Base-by-base conservation (phyloP, 2,888 invertebrate genomes). In the Drosophila borealis region DNA sequence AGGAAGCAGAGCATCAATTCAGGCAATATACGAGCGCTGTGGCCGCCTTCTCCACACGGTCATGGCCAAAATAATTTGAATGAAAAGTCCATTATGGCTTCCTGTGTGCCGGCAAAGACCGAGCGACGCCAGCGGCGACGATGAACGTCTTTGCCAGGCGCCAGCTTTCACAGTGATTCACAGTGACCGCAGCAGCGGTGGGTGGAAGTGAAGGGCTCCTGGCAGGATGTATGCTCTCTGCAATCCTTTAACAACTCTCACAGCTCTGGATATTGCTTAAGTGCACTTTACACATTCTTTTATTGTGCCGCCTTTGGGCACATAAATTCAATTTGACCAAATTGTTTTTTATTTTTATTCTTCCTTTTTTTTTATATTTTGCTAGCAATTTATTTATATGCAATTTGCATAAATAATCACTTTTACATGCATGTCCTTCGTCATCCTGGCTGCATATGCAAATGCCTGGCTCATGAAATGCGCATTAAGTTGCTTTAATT, bases 41-140 rank as follows among this genome's bases (percentile, higher is more conserved):
- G 51, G 59, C 25, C 67, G 49, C 73, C 70, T 57, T 51, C 69
- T 65, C 29, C 53, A 41, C 53, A 41, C 69, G 48, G 42, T 36
- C 51, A 59, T 55, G 78, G 75, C 70, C 78, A 81, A 82, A 87
- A 89, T 91, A 91, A 91, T 91, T 91, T 91, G 91, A 91, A 91
- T 91, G 91, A 91, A 91, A 91, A 89, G 85, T 91, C 91, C 91
- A 92, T 92, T 92, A 92, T 84, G 89, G 88, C 84, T 89, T 92
- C 90, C 90, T 81, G 80, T 63, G 51, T 51, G 72, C 74, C 53
- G 57, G 78, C 50, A 50, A 70, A 73, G 83, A 76, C 69, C 65
- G 68, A 61, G 50, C 68, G 70, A 72, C 61, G 71, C 70, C 80
- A 65, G 25, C 69, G 54, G 55, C 66, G 74, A 74, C 80, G 69